Percentiles rank a stretch among this genome's conserved stretches.
These are phyloP conservation scores for Masticophis lateralis DNA, from an alignment of 2,797 vertebrate species.

Conservation along the genomic window DNA sequence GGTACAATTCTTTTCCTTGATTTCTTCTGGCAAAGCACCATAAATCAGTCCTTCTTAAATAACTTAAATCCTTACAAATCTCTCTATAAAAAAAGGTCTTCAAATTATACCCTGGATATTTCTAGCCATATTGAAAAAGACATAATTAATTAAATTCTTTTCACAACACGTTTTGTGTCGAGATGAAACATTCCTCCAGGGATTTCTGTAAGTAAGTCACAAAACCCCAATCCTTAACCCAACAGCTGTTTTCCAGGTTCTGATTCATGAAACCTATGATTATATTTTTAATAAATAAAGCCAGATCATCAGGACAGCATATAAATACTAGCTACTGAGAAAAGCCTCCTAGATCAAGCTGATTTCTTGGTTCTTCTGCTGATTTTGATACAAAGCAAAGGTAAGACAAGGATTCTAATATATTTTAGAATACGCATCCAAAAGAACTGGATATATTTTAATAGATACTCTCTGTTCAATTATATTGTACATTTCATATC, in stretches of 20 bases:
- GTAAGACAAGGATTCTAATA: neutral
- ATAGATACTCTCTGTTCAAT: neutral
- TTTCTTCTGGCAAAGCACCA: neutral
- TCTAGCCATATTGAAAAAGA: constrained; percentile 10
- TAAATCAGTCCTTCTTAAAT: neutral
- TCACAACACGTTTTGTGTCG: neutral
- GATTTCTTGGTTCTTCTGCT: neutral
- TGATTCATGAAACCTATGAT: neutral
- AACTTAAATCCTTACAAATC: neutral
- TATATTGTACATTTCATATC: neutral
- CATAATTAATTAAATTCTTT: constrained; percentile 12
- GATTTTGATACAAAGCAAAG: neutral
- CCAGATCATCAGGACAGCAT: neutral
- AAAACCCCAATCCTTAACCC: constrained; percentile 12
- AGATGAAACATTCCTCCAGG: neutral
- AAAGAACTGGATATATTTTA: neutral
- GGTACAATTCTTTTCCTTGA: neutral
- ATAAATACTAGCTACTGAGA: constrained; percentile 2
- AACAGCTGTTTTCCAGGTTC: neutral
- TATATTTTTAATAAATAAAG: neutral
- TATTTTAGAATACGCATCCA: neutral
- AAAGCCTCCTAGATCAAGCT: neutral
- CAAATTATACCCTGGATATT: neutral
- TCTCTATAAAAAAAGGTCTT: neutral
- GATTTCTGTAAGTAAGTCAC: constrained; percentile 10